Base-by-base conservation (phyloP, 2,797 vertebrate species). In the Urosaurus nigricauda region DNA sequence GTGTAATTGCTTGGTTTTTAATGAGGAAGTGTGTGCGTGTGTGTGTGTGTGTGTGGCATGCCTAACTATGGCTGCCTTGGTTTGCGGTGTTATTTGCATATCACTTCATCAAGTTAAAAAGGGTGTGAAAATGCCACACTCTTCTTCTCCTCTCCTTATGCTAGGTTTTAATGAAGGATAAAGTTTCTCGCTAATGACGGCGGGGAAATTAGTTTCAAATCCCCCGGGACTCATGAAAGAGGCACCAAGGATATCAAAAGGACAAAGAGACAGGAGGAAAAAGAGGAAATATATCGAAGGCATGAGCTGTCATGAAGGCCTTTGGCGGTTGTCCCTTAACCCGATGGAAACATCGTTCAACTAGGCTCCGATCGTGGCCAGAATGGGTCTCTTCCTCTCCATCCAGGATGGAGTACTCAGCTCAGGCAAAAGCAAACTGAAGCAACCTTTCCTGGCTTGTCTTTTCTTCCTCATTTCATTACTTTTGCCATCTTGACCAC, bases 11-110 rank as follows among this genome's bases (percentile, higher is more conserved):
- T 96, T 92, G 4, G 63, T 87, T 95, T 85, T 95, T 97, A 97
- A 97, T 97, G 96, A 97, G 96, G 95, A 95, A 91, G 90, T 0
- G 35, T 4, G 6, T 40, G 26, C 37, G 53, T 21, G 71, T 93
- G 91, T 94, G 94, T 21, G 43, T 53, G 29, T 1, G n/a, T 40
- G 35, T 58, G 83, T 94, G 94, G 95, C 94, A 92, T 95, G 96
- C 95, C 96, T 95, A 96, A 95, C 95, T 94, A 91, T 93, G 92
- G 95, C 94, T 94, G 94, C 94, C 92, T 80, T 95, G 91, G 91
- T 93, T 95, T 84, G 92, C 95, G 94, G 96, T 96, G 96, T 97
- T 96, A 97, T 97, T 97, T 96, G 95, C 96, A 96, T 97, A 96
- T 94, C 94, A 95, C 95, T 96, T 94, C 92, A 87, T 92, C 94